Evolutionary conservation across 2,113 vertebrate species (phyloP).

Genomic region (Gymnarchus niloticus): DNA sequence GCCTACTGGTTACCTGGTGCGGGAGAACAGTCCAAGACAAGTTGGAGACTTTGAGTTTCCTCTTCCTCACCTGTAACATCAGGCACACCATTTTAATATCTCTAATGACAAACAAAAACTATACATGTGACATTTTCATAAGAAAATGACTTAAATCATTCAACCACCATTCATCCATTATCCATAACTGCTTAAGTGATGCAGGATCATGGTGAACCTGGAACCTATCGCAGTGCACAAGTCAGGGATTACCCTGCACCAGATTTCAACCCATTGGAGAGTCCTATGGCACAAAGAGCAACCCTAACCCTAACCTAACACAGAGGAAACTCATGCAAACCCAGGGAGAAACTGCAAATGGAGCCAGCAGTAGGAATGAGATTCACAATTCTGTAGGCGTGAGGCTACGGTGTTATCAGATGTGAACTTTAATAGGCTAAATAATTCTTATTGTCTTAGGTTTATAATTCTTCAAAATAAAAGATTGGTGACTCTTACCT

Average conservation of each 20-base stretch:
- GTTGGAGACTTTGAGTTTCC: slow-evolving; percentile 72
- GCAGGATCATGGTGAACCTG: background rate
- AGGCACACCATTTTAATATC: slow-evolving; percentile 2
- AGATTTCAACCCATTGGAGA: too few species aligned
- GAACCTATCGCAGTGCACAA: too few species aligned
- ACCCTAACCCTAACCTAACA: too few species aligned
- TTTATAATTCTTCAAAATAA: background rate
- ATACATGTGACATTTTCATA: background rate
- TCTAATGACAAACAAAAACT: background rate
- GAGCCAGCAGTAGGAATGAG: too few species aligned
- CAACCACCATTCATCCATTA: background rate
- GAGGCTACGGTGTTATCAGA: too few species aligned
- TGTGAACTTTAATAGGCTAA: background rate
- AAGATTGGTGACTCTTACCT: background rate
- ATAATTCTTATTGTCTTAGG: background rate
- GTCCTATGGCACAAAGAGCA: too few species aligned
- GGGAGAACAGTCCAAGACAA: slow-evolving; percentile 86
- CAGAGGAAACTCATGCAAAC: too few species aligned
- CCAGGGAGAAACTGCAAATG: too few species aligned
- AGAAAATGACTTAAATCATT: background rate
- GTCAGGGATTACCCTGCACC: too few species aligned
- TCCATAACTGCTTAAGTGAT: background rate
- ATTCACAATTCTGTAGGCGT: too few species aligned
- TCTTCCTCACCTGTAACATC: slow-evolving; percentile 55
- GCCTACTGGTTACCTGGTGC: slow-evolving; percentile 71